phyloP scores from a whole-genome alignment of 2,888 invertebrate genomes.

The Oscheius myriophilus region DNA sequence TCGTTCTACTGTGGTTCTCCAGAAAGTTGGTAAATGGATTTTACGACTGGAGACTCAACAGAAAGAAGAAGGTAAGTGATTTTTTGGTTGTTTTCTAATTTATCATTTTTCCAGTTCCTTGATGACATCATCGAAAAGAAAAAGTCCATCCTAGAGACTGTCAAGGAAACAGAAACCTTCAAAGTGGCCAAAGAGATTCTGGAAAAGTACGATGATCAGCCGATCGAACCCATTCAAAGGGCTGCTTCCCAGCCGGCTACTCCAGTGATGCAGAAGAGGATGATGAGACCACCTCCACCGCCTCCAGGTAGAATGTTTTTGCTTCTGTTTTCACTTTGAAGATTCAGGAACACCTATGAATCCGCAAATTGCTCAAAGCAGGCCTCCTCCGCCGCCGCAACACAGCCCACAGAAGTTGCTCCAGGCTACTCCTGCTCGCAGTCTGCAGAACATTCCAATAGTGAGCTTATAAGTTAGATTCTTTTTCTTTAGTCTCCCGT shows the following conservation, averaged over 20 bases:
- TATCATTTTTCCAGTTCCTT: conserved; percentile 30
- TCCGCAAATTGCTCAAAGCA: neutral
- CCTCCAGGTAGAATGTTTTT: neutral
- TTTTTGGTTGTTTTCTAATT: neutral
- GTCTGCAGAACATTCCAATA: conserved; percentile 8
- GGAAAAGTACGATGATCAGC: conserved; percentile 80
- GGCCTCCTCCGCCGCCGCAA: neutral
- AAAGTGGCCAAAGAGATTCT: conserved; percentile 90
- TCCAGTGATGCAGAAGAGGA: neutral
- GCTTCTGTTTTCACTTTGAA: neutral
- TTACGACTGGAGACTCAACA: conserved; percentile 26
- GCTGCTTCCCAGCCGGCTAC: conserved; percentile 17
- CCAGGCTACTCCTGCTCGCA: neutral
- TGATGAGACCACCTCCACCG: neutral
- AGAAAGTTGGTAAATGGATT: conserved; percentile 11
- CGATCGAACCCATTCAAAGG: conserved; percentile 70
- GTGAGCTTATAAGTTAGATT: neutral
- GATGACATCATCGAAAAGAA: conserved; percentile 47
- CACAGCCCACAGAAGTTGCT: no score
- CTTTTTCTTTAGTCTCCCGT: no score
- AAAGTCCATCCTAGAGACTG: conserved; percentile 84
- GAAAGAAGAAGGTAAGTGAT: conserved; percentile 21
- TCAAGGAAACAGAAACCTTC: conserved; percentile 96
- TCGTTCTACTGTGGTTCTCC: conserved; percentile 11
- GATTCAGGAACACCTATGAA: conserved; percentile 10